Evolutionary conservation across 2,797 vertebrate species (phyloP), one percentile per base, ranked within the genome.

Genomic region (Strix occidentalis): DNA sequence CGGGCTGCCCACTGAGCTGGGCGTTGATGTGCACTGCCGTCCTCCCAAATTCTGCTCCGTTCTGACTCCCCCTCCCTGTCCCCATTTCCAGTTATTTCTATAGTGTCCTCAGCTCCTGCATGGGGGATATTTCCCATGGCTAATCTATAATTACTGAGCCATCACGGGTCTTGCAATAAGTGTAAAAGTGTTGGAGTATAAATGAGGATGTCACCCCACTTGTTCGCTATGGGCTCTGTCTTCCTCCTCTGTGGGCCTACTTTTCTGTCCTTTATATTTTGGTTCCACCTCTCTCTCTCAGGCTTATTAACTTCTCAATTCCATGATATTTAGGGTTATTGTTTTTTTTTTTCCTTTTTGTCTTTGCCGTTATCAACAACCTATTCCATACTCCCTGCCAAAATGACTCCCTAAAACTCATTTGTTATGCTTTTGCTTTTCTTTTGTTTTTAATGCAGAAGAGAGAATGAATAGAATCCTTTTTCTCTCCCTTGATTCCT

Each of bases 101-200:
- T 4, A 17, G 50, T 0, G 41, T 39, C 80, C 90, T 60, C 82
- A 16, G 77, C 76, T 64, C 33, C 76, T 63, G 57, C 69, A 0
- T 10, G 39, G 61, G 13, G 6, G 65, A 41, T 54, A 66, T 64
- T 70, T 86, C 85, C 96, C 85, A 10, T 33, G 87, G 76, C 72
- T 81, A 83, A 71, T 45, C 79, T 37, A 9, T 94, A 93, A 97
- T 94, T 93, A 39, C 45, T 9, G 92, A 95, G 90, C 87, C 91
- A 60, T 66, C 82, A 20, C 0, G 2, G 89, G 28, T 64, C 91
- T 81, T 50, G 64, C 82, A 68, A 1, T 3, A 2, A 51, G 71
- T 68, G 58, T 66, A 23, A 92, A 45, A 33, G 37, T 18, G 18
- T 3, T 76, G 90, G 26, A 43, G 61, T 4, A 58, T 12, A 77